Conservation (phyloP, 2,888 invertebrate species). For the Mesorhabditis spiculigera region DNA sequence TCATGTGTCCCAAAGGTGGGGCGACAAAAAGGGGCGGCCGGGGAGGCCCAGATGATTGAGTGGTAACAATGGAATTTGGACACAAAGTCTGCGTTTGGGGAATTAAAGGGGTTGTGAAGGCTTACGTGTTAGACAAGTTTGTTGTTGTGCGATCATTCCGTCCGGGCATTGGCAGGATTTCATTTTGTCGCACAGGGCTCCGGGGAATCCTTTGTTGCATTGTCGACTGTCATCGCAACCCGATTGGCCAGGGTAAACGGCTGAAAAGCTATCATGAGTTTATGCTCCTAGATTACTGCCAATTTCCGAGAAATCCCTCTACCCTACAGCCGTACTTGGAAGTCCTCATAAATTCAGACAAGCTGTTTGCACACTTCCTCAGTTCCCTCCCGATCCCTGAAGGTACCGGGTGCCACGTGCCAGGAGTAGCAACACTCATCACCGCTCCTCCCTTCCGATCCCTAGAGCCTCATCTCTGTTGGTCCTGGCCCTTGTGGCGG, state of each 20-base stretch:
- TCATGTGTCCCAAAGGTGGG: background rate
- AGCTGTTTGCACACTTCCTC: background rate
- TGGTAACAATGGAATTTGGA: background rate
- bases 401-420: background rate
- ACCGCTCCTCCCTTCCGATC: background rate
- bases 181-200: conserved; percentile 41
- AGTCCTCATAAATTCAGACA: too few relatives aligned
- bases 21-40: background rate
- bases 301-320: background rate
- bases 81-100: conserved; percentile 1
- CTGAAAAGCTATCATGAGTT: conserved; percentile 27
- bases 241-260: conserved; percentile 48
- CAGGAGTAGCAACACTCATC: conserved; percentile 2
- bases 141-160: conserved; percentile 39
- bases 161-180: conserved; percentile 48
- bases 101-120: background rate
- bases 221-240: conserved; percentile 53
- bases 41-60: background rate
- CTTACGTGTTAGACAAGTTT: conserved; percentile 37
- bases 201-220: conserved; percentile 49
- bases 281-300: background rate
- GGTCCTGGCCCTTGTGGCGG: too few relatives aligned
- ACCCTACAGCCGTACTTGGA: too few relatives aligned
- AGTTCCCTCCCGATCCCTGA: background rate
- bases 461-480: too few relatives aligned